Conservation (phyloP, 2,888 invertebrate species). For the Oeneis ivallda region DNA sequence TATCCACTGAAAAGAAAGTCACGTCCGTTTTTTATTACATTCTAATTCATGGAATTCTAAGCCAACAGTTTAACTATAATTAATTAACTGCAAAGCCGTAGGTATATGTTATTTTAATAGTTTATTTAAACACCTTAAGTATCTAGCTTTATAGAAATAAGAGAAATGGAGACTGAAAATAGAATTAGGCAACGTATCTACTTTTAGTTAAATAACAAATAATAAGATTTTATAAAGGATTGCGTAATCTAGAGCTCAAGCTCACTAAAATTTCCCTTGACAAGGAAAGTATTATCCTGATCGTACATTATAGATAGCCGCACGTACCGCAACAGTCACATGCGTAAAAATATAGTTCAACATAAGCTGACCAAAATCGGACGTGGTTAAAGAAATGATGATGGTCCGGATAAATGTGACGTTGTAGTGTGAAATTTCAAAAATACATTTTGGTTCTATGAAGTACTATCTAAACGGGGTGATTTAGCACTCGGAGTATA, state of each 20-base stretch:
- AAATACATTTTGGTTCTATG: no score
- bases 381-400: no score
- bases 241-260: constrained; percentile 33
- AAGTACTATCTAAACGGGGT: no score
- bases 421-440: no score
- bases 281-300: constrained; percentile 36
- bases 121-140: constrained; percentile 15
- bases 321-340: background rate
- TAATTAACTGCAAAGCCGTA: constrained; percentile 1
- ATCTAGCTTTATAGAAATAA: constrained; percentile 12
- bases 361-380: no score
- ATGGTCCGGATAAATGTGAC: no score
- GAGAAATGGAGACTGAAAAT: constrained; percentile 22
- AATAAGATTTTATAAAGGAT: constrained; percentile 34
- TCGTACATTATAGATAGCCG: background rate
- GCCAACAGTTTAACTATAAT: background rate
- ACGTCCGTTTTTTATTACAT: constrained; percentile 5
- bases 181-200: constrained; percentile 16
- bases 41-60: constrained; percentile 8
- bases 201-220: constrained; percentile 31
- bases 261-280: constrained; percentile 41
- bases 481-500: no score
- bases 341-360: no score
- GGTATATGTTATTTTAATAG: background rate
- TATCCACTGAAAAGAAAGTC: background rate